Evolutionary conservation across 2,797 vertebrate species (phyloP).

Genomic region (Falco cherrug): DNA sequence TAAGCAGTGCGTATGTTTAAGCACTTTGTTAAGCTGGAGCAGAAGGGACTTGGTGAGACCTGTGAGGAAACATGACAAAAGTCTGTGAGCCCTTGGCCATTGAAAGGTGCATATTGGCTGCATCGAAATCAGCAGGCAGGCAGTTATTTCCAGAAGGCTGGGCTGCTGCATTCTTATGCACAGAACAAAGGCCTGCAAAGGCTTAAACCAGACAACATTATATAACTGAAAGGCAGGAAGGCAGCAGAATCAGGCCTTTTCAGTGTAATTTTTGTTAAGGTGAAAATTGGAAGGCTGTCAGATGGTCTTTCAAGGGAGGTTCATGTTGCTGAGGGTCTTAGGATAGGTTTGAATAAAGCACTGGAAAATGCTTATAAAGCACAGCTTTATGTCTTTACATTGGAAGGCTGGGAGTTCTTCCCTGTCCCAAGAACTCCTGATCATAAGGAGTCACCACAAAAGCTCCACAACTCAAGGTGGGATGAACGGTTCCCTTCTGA

Average conservation of each 20-base stretch:
- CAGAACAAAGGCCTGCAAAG: background rate
- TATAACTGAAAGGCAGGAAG: background rate
- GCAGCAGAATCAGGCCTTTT: background rate
- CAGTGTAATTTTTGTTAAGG: background rate
- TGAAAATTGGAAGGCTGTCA: background rate
- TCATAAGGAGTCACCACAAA: background rate
- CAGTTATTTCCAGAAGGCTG: background rate
- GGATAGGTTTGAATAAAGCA: background rate
- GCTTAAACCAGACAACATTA: background rate
- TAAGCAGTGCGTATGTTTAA: background rate
- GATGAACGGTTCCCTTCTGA: background rate
- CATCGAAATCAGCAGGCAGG: background rate
- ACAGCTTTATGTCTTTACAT: background rate
- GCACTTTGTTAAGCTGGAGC: background rate
- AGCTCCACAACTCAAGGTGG: slow-evolving; percentile 25
- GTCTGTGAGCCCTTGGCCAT: background rate
- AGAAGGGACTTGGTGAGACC: background rate
- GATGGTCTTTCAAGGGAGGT: background rate
- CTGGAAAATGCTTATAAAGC: background rate
- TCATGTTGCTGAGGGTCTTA: background rate
- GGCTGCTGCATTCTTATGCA: background rate
- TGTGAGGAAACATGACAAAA: background rate
- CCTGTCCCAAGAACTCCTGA: background rate
- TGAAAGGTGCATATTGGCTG: background rate
- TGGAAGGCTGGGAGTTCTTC: background rate